Percentiles rank a stretch among this genome's conserved stretches.
Evolutionary conservation across 2,797 vertebrate species (phyloP).

Genomic region (Centropyge bicolor): DNA sequence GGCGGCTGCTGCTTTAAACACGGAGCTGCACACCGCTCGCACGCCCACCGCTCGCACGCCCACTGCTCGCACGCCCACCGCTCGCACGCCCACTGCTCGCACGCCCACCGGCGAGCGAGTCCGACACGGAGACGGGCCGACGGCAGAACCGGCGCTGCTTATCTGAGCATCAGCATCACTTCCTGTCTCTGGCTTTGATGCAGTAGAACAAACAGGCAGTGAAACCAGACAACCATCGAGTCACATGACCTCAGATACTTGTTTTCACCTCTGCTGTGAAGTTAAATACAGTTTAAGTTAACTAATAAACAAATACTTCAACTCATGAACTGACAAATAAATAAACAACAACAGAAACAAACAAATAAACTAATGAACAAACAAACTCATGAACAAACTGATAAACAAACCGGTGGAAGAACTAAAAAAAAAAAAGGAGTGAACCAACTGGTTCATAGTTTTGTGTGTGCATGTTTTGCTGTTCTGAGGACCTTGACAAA

Average conservation of each 20-base stretch:
- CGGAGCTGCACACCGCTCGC: conserved; percentile 10
- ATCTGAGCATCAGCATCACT: conserved; percentile 72
- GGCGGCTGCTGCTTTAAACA: conserved; percentile 61
- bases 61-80: conserved; percentile 47
- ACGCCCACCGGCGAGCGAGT: too few species aligned
- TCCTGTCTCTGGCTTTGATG: conserved; percentile 73
- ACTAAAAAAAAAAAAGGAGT: too few species aligned
- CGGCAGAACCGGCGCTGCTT: conserved; percentile 17
- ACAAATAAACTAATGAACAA: background rate
- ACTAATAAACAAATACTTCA: too few species aligned
- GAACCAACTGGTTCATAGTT: background rate
- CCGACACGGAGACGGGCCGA: background rate
- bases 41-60: too few species aligned
- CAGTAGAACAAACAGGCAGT: conserved; percentile 30
- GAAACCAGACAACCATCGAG: too few species aligned
- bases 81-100: conserved; percentile 37
- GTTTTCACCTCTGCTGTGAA: too few species aligned
- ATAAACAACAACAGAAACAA: background rate
- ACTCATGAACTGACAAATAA: too few species aligned
- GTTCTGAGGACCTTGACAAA: too few species aligned
- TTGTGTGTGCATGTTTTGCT: too few species aligned
- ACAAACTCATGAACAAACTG: background rate
- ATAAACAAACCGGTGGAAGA: background rate
- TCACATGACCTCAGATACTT: too few species aligned
- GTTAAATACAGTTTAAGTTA: too few species aligned